These are phyloP conservation scores for Tupaia tana DNA, from an alignment of 2,113 vertebrate species.

Conservation along the genomic window DNA sequence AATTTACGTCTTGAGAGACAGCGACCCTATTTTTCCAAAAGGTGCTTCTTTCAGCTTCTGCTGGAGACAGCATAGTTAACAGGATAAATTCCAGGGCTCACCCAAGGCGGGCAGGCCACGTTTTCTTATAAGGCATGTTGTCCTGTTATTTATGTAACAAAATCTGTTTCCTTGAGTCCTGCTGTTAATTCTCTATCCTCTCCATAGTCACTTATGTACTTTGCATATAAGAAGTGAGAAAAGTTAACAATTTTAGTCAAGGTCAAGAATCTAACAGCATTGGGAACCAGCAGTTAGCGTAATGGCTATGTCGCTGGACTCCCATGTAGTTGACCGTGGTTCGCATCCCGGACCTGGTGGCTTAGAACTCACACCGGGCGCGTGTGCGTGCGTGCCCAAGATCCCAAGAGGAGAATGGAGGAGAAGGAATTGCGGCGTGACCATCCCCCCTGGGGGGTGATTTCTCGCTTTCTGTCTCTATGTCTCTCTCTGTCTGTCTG, in stretches of 20 bases:
- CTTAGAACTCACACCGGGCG: too few species aligned
- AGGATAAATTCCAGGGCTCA: conserved; percentile 11
- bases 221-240: neutral
- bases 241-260: neutral
- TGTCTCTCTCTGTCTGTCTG: too few species aligned
- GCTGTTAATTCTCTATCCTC: neutral
- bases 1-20: conserved; percentile 33
- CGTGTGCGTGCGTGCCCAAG: too few species aligned
- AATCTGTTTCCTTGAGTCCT: neutral
- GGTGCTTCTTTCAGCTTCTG: conserved; percentile 5
- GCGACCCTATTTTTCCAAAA: conserved; percentile 38
- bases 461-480: too few species aligned
- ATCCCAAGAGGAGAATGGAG: too few species aligned
- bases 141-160: conserved; percentile 34
- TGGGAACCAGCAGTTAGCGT: too few species aligned
- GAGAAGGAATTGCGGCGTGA: too few species aligned
- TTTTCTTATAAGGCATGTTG: neutral
- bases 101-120: conserved; percentile 11
- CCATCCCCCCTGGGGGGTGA: too few species aligned
- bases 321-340: too few species aligned
- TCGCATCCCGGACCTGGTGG: too few species aligned
- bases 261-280: neutral
- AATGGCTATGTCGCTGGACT: too few species aligned
- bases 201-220: neutral
- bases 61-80: neutral